These are phyloP conservation scores for Nothoprocta perdicaria DNA, from an alignment of 2,113 vertebrate genomes.

Conservation along the genomic window DNA sequence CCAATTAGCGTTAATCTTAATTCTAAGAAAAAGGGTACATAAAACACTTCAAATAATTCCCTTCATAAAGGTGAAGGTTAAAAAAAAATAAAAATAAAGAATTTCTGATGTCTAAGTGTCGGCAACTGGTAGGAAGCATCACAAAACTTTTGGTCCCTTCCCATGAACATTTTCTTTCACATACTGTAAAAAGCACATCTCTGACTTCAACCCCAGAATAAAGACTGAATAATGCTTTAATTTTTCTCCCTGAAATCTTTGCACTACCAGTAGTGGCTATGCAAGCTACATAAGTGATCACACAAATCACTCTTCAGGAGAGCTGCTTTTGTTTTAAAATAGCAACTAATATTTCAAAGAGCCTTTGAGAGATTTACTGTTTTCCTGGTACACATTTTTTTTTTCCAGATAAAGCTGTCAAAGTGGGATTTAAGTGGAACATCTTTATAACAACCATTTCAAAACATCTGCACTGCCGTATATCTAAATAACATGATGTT, in stretches of 20 bases:
- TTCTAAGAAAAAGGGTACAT: slow-evolving; percentile 3
- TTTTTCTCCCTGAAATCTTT: background rate
- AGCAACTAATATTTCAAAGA: background rate
- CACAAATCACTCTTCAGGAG: background rate
- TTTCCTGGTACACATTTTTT: background rate
- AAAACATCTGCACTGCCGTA: background rate
- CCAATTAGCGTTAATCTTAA: background rate
- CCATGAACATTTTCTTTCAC: too few relatives aligned
- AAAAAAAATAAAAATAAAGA: background rate
- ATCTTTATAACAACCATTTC: background rate
- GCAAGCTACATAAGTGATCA: background rate
- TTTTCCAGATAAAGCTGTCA: background rate
- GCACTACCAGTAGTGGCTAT: background rate
- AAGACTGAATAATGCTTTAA: background rate
- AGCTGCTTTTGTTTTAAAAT: background rate
- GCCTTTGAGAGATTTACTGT: background rate
- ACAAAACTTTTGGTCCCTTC: background rate
- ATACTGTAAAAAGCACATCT: rapidly evolving
- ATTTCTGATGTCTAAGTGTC: background rate
- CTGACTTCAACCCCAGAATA: background rate
- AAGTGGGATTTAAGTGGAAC: background rate
- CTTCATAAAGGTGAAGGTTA: background rate
- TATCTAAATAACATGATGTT: background rate
- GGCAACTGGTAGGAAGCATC: background rate
- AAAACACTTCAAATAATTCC: slow-evolving; percentile 10